Conservation (phyloP, 2,113 vertebrate species). For the Pomatostomus ruficeps region DNA sequence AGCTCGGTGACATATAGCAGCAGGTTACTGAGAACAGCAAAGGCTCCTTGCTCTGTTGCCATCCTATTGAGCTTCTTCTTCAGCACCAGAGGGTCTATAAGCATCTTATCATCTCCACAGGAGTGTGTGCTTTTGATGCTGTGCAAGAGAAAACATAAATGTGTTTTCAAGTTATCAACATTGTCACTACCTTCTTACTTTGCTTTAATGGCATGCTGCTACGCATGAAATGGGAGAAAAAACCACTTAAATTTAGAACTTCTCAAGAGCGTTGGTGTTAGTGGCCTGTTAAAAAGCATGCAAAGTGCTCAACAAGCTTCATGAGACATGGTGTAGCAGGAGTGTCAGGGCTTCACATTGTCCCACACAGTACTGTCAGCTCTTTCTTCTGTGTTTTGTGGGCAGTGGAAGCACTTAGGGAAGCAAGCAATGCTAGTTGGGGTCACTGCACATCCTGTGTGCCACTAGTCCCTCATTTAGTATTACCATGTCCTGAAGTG, state of each 20-base stretch:
- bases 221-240: background rate
- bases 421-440: background rate
- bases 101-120: background rate
- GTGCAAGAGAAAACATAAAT: constrained; percentile 71
- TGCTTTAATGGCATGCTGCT: background rate
- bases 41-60: constrained; percentile 61
- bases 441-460: background rate
- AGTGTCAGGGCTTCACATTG: background rate
- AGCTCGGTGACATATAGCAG: constrained; percentile 75
- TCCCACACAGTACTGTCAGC: background rate
- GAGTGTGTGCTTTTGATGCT: constrained; percentile 55
- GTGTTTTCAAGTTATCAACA: constrained; percentile 39
- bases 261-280: background rate
- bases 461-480: background rate
- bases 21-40: constrained; percentile 81
- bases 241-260: background rate
- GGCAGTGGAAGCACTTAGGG: background rate
- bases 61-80: constrained; percentile 77
- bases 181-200: background rate
- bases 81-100: constrained; percentile 65
- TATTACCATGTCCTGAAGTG: background rate
- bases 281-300: constrained; percentile 42
- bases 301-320: constrained; percentile 16
- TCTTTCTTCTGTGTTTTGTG: background rate
- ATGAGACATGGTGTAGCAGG: background rate